These are phyloP conservation scores for Callipepla californica DNA, from an alignment of 2,113 vertebrate genomes.

Conservation along the genomic window DNA sequence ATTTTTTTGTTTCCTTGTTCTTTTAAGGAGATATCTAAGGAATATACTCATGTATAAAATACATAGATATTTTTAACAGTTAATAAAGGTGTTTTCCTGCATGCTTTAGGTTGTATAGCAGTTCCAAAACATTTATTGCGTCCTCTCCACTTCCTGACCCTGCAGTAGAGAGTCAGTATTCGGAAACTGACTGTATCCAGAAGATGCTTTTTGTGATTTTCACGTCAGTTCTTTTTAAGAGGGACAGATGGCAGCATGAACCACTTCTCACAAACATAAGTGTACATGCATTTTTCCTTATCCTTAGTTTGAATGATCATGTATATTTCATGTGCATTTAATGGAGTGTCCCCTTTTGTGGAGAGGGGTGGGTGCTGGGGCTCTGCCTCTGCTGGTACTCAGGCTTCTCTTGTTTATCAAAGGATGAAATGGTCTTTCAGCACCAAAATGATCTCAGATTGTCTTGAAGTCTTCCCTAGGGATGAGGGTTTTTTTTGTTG, in stretches of 20 bases:
- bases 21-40: not conserved
- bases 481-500: not conserved
- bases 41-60: not conserved
- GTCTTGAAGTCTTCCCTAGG: not conserved
- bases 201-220: not conserved
- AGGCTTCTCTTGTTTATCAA: not conserved
- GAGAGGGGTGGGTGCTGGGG: not conserved
- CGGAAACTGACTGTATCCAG: not conserved
- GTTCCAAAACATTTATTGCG: not conserved
- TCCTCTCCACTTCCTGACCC: not conserved
- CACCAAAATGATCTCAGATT: not conserved
- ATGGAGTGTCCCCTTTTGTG: not conserved
- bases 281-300: not conserved
- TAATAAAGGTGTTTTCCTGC: not conserved
- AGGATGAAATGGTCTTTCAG: not conserved
- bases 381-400: not conserved
- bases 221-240: not conserved
- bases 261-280: not conserved
- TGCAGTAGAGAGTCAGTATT: not conserved
- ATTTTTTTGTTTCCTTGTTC: not conserved
- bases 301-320: not conserved
- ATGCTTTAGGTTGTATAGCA: not conserved
- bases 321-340: not conserved
- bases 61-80: not conserved
- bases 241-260: not conserved